A percentile compares a stretch with the other conserved stretches of the same genome.
Evolutionary conservation across 2,113 vertebrate species (phyloP).

Genomic region (Hydrolagus affinis): DNA sequence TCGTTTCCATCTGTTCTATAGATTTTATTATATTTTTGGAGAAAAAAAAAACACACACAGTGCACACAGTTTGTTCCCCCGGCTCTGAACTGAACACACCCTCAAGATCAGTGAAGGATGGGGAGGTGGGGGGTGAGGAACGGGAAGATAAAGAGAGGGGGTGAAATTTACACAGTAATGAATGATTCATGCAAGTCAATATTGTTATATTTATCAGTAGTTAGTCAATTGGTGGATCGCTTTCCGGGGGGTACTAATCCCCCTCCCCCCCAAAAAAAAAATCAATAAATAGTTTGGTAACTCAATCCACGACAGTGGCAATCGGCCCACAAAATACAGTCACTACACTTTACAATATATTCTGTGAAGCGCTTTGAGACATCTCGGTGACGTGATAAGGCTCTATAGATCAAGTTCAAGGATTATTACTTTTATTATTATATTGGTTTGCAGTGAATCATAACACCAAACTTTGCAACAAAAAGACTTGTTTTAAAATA

Average conservation of each 20-base stretch:
- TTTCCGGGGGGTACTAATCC: too few species aligned
- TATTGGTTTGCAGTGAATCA: constrained; percentile 12
- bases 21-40: neutral
- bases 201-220: too few species aligned
- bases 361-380: too few species aligned
- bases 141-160: neutral
- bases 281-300: too few species aligned
- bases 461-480: neutral
- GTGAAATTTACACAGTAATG: neutral
- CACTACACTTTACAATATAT: too few species aligned
- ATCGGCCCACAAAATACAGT: too few species aligned
- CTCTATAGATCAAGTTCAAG: too few species aligned
- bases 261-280: too few species aligned
- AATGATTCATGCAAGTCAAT: neutral
- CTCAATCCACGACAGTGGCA: too few species aligned
- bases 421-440: too few species aligned
- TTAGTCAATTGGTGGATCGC: too few species aligned
- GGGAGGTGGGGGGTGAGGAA: neutral
- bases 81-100: neutral
- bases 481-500: neutral
- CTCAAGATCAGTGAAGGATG: neutral
- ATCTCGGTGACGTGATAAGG: too few species aligned
- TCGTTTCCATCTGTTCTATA: neutral
- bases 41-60: neutral
- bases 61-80: neutral